Percentiles rank a stretch among this genome's conserved stretches.
Evolutionary conservation across 2,797 vertebrate genomes (phyloP).

Genomic region (Gymnopithys bicolor): DNA sequence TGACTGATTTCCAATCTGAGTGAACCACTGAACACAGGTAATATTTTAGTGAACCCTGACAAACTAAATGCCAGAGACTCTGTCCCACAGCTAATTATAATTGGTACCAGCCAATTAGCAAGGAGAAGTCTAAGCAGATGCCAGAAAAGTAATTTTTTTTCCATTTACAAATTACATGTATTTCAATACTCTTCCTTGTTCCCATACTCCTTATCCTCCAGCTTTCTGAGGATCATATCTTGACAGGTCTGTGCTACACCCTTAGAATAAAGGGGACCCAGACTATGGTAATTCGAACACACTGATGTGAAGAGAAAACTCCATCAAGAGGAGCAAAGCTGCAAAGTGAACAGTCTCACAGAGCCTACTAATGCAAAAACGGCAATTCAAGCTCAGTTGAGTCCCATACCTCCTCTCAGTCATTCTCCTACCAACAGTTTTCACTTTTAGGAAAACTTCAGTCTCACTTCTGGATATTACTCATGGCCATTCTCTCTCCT

Average conservation of each 20-base stretch:
- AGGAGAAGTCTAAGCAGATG: neutral
- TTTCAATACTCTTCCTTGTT: neutral
- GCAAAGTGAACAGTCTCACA: neutral
- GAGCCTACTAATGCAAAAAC: neutral
- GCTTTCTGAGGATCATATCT: neutral
- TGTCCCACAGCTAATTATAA: constrained; percentile 9
- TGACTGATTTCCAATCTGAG: neutral
- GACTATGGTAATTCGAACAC: neutral
- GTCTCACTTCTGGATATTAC: neutral
- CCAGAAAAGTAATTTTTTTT: neutral
- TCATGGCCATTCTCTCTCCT: neutral
- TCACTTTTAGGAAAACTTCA: neutral
- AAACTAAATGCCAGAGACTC: constrained; percentile 34
- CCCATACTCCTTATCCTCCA: neutral
- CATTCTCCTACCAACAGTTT: neutral
- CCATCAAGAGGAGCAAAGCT: neutral
- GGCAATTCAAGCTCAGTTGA: neutral
- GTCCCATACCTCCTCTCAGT: neutral
- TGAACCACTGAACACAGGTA: neutral
- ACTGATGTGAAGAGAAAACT: neutral
- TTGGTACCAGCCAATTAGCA: neutral
- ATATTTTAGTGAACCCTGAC: neutral
- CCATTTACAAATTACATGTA: neutral
- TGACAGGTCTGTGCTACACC: neutral
- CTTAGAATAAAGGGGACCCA: neutral